A percentile compares a stretch with the other conserved stretches of the same genome.
phyloP scores from a whole-genome alignment of 2,888 invertebrate species.

The Drosophila leonis region DNA sequence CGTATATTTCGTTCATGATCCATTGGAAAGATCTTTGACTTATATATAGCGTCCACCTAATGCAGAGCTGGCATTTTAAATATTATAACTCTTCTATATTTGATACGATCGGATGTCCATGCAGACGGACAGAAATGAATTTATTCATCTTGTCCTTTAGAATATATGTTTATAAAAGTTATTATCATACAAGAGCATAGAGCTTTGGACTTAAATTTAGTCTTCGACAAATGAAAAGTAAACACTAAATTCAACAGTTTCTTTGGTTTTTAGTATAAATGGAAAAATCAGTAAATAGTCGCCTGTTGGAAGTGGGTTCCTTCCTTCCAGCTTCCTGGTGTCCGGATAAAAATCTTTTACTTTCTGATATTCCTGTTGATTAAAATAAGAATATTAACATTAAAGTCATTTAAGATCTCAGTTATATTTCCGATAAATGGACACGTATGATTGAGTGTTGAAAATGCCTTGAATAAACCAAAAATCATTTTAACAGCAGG shows the following conservation, averaged over 20 bases:
- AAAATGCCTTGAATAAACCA: neutral
- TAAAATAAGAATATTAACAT: neutral
- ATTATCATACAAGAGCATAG: neutral
- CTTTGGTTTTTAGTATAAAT: neutral
- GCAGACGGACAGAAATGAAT: too few species aligned
- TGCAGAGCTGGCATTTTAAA: too few species aligned
- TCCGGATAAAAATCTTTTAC: neutral
- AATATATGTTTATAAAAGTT: neutral
- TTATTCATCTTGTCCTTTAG: too few species aligned
- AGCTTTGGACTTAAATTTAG: neutral
- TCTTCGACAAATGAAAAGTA: slow-evolving; percentile 3
- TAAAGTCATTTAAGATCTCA: neutral
- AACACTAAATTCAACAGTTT: neutral
- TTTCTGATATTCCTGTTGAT: neutral
- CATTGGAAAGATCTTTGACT: too few species aligned
- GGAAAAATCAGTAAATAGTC: neutral
- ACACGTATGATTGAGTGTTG: slow-evolving; percentile 36
- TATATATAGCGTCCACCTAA: too few species aligned
- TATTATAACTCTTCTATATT: too few species aligned
- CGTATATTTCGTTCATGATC: neutral
- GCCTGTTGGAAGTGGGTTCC: neutral
- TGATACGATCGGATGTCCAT: too few species aligned
- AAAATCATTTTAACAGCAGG: neutral
- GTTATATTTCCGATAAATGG: slow-evolving; percentile 9
- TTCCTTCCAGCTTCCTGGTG: neutral